A percentile compares a stretch with the other conserved stretches of the same genome.
These are phyloP conservation scores for Amphimallon solstitiale DNA, from an alignment of 2,888 invertebrate genomes.

Conservation along the genomic window DNA sequence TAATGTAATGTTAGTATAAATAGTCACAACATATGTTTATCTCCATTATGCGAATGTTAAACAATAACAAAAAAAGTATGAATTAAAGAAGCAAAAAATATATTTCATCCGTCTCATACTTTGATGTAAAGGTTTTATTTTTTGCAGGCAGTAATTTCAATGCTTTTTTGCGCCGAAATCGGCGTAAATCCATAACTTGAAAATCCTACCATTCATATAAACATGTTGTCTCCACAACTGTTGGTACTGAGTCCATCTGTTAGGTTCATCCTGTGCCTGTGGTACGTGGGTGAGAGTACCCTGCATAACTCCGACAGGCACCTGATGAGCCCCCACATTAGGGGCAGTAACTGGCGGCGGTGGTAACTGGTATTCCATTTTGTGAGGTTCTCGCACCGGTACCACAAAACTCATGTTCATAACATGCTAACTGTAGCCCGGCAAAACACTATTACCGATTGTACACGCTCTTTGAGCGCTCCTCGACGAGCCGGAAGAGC, in stretches of 20 bases:
- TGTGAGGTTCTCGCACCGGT: conserved; percentile 59
- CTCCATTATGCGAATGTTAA: background rate
- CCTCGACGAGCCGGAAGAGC: conserved; percentile 58
- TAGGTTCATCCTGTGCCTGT: conserved; percentile 69
- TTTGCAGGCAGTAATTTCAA: conserved; percentile 18
- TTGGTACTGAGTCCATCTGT: conserved; percentile 77
- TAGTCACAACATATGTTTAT: conserved; percentile 1
- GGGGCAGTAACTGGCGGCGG: conserved; percentile 62
- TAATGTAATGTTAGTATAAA: background rate
- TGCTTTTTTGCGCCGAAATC: background rate
- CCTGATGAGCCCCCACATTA: conserved; percentile 63
- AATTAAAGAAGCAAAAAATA: conserved; percentile 2
- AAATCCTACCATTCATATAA: conserved; percentile 78
- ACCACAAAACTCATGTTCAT: conserved; percentile 63
- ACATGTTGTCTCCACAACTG: conserved; percentile 84
- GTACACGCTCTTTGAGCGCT: conserved; percentile 50
- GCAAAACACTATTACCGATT: conserved; percentile 44
- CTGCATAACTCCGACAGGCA: conserved; percentile 73
- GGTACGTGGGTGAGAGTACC: conserved; percentile 73
- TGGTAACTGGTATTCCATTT: conserved; percentile 67
- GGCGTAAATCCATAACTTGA: conserved; percentile 21
- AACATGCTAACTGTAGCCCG: conserved; percentile 61
- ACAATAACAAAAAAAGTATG: background rate
- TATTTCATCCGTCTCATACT: too few species aligned
- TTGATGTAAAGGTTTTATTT: background rate